Evolutionary conservation across 1,140 invertebrate species (phyloP).

Genomic region (Lordiphosa clarofinis): DNA sequence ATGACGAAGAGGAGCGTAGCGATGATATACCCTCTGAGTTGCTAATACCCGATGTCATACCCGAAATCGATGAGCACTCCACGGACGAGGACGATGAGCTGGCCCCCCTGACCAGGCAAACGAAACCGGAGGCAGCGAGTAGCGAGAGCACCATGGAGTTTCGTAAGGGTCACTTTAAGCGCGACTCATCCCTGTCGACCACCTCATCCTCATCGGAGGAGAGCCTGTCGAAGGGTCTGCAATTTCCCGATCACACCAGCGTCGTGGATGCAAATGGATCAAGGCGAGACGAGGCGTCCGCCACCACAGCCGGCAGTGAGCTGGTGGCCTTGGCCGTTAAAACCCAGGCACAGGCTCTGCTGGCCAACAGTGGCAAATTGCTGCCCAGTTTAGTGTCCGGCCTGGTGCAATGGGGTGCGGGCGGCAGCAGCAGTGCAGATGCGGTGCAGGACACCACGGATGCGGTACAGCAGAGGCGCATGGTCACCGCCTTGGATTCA

Average conservation of each 20-base stretch:
- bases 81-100: slow-evolving; percentile 74
- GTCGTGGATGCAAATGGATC: slow-evolving; percentile 31
- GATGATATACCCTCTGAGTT: slow-evolving; percentile 76
- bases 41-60: slow-evolving; percentile 72
- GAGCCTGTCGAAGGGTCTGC: slow-evolving; percentile 71
- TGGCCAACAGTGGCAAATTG: slow-evolving; percentile 39
- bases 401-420: slow-evolving; percentile 57
- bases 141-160: slow-evolving; percentile 57
- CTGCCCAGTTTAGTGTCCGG: slow-evolving; percentile 60
- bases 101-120: slow-evolving; percentile 44
- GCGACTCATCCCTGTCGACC: slow-evolving; percentile 70
- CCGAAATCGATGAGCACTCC: slow-evolving; percentile 76
- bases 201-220: slow-evolving; percentile 77
- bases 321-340: slow-evolving; percentile 49
- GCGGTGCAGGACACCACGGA: not conserved
- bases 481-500: slow-evolving; percentile 62
- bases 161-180: slow-evolving; percentile 70
- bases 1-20: slow-evolving; percentile 68
- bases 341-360: slow-evolving; percentile 48
- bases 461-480: slow-evolving; percentile 19
- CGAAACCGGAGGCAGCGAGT: not conserved
- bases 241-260: slow-evolving; percentile 68
- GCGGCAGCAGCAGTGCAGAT: not conserved
- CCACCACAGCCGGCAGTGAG: slow-evolving; percentile 20
- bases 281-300: slow-evolving; percentile 3